Evolutionary conservation across 2,797 vertebrate genomes (phyloP).

Genomic region (Lepilemur ruficaudatus): DNA sequence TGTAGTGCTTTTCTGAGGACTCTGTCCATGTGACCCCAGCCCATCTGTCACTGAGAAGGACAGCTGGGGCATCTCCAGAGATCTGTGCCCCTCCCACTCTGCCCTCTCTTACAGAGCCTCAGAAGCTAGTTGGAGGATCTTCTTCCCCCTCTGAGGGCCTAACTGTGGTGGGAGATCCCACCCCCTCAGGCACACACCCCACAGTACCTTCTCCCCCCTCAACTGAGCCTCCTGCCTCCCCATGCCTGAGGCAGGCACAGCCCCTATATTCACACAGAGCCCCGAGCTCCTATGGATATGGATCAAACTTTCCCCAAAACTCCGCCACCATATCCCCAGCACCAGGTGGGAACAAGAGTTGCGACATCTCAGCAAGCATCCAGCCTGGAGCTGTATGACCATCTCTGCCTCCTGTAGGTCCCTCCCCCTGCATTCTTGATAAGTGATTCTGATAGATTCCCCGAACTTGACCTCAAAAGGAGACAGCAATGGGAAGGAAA

Average conservation of each 20-base stretch:
- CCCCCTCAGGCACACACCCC: not conserved
- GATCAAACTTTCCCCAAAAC: not conserved
- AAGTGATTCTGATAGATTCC: not conserved
- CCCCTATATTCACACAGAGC: not conserved
- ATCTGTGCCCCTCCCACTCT: not conserved
- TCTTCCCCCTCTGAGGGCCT: not conserved
- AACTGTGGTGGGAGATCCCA: not conserved
- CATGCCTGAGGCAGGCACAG: not conserved
- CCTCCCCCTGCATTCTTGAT: not conserved
- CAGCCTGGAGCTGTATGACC: not conserved
- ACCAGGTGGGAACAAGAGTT: not conserved
- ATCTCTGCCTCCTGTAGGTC: too few relatives aligned
- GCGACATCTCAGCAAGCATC: not conserved
- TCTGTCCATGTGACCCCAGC: not conserved
- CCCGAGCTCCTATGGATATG: not conserved
- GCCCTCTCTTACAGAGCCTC: not conserved
- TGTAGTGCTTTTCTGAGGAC: not conserved
- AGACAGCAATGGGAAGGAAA: not conserved
- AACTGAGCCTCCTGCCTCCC: not conserved
- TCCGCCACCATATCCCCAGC: not conserved
- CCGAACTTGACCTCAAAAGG: not conserved
- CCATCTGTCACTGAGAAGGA: not conserved
- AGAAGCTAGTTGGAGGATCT: not conserved
- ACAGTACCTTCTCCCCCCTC: not conserved
- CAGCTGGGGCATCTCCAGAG: not conserved